phyloP scores from a whole-genome alignment of 2,113 vertebrate genomes.

The Thalassarche chlororhynchos region DNA sequence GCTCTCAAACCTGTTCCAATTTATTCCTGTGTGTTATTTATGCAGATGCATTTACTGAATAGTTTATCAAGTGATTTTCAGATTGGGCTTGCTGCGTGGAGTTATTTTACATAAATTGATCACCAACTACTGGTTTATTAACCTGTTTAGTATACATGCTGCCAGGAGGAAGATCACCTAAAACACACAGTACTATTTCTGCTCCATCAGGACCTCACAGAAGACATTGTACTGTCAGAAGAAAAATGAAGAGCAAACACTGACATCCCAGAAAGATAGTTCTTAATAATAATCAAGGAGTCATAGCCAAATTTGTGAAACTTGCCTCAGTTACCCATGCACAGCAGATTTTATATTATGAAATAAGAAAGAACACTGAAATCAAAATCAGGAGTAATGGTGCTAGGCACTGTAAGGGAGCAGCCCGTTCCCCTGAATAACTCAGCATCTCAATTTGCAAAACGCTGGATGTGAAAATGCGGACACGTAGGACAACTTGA shows the following conservation, averaged over 20 bases:
- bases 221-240: neutral
- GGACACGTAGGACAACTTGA: neutral
- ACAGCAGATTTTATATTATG: neutral
- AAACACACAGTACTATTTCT: neutral
- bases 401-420: neutral
- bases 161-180: neutral
- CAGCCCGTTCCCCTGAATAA: neutral
- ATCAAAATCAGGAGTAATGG: neutral
- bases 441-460: neutral
- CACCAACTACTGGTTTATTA: neutral
- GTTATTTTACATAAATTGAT: constrained; percentile 13
- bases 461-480: neutral
- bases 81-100: neutral
- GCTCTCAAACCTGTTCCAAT: neutral
- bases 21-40: constrained; percentile 13
- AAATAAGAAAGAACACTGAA: neutral
- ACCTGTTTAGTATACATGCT: neutral
- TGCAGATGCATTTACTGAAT: constrained; percentile 24
- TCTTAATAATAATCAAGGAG: neutral
- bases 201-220: neutral
- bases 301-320: neutral
- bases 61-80: constrained; percentile 47
- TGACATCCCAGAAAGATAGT: neutral
- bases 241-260: neutral
- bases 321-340: neutral